Base-by-base conservation (phyloP, 2,797 vertebrate genomes). In the Melopsittacus undulatus region DNA sequence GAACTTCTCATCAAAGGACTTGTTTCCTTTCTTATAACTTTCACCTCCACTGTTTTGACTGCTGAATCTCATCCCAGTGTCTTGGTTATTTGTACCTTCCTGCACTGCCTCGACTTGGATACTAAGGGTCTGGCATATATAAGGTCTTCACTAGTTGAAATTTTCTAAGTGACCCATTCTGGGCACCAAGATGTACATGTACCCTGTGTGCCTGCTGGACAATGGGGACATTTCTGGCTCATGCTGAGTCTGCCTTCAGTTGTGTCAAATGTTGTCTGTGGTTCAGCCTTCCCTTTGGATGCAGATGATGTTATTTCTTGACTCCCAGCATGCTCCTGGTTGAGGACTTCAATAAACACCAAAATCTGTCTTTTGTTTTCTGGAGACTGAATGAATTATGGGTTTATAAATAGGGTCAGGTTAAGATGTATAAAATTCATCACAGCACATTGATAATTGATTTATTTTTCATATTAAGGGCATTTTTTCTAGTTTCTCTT, bases 211-310 rank as follows among this genome's bases (percentile, higher is more conserved):
- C 12, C 45, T 24, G 3, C 4, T 24, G 24, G 26, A 1, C 17
- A 46, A 6, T 7, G 7, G 3, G 5, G 27, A 52, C 16, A 8
- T 27, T 51, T 3, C 5, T 76, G 49, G 11, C 21, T 63, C 24
- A 9, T 3, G 13, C 36, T 79, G 59, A 66, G 64, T 10, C 29
- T 62, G 6, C 8, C 14, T 5, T 32, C 20, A 11, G 32, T 27
- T 66, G 6, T 24, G 4, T 16, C 9, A 56, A 14, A 6, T 7
- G 4, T 19, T 63, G 19, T 26, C 10, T 43, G 27, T 46, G 22
- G 30, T 74, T 89, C 15, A 54, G 5, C 13, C 23, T 30, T 67
- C 18, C 6, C n/a, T 9, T 15, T 0, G 0, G 6, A 36, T 30
- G 4, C 24, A 57, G 24, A 9, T 42, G 26, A 23, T 61, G 4